Conservation (phyloP, 2,888 invertebrate genomes). For the Agriopis leucophaearia region DNA sequence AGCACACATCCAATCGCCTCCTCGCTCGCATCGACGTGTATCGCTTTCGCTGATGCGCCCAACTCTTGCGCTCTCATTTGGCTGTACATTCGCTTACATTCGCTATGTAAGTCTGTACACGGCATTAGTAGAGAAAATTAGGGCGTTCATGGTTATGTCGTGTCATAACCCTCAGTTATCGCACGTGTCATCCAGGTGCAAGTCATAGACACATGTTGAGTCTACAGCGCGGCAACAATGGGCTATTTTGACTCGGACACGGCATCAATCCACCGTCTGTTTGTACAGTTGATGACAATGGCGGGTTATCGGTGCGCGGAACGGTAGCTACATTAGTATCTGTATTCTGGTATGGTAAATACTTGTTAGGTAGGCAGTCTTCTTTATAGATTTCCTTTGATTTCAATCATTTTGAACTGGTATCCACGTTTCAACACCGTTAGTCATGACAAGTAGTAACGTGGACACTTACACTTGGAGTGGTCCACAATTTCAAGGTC, state of each 20-base stretch:
- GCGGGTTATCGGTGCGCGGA: constrained; percentile 37
- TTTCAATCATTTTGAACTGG: no score
- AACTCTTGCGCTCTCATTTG: no score
- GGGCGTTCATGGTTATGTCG: background rate
- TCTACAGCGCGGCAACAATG: constrained; percentile 71
- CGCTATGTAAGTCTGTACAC: no score
- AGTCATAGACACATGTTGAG: constrained; percentile 63
- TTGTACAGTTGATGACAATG: constrained; percentile 77
- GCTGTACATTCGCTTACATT: no score
- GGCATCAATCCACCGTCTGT: constrained; percentile 58
- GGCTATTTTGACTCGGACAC: constrained; percentile 73
- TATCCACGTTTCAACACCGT: no score
- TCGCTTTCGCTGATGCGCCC: no score
- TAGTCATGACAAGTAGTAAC: no score
- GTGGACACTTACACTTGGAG: no score
- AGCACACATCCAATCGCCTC: no score
- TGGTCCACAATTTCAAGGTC: no score
- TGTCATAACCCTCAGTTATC: constrained; percentile 9
- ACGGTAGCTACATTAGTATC: constrained; percentile 8
- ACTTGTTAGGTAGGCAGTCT: background rate
- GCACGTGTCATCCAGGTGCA: constrained; percentile 73
- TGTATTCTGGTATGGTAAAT: background rate
- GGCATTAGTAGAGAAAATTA: background rate
- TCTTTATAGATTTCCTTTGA: background rate
- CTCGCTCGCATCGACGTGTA: no score